Percentiles rank a stretch among this genome's conserved stretches.
Conservation (phyloP, 2,888 invertebrate species). For the Monoplex corrugatus region DNA sequence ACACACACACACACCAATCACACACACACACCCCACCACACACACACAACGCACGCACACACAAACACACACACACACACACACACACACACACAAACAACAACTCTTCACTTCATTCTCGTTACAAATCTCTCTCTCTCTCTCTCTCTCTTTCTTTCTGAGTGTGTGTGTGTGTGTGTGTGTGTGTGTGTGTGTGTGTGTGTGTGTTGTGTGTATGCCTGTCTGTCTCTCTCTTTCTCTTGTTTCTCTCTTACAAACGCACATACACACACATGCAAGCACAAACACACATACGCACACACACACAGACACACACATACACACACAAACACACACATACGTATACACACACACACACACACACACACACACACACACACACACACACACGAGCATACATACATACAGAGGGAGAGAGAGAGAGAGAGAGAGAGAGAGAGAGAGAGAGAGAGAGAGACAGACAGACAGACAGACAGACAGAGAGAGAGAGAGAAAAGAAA, state of each 20-base stretch:
- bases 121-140: background rate
- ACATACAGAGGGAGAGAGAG: too few relatives aligned
- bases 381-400: background rate
- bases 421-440: too few relatives aligned
- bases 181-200: too few relatives aligned
- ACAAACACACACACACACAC: background rate
- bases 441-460: too few relatives aligned
- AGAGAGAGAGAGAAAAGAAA: too few relatives aligned
- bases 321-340: constrained; percentile 8
- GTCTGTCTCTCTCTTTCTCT: too few relatives aligned
- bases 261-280: background rate
- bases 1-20: background rate
- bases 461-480: too few relatives aligned
- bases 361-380: constrained; percentile 19
- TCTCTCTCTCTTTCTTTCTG: background rate
- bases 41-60: background rate
- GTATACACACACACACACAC: constrained; percentile 20
- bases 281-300: background rate
- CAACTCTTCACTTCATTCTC: too few relatives aligned
- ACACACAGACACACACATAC: constrained; percentile 7
- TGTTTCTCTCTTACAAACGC: background rate
- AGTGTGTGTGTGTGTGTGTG: too few relatives aligned
- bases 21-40: too few relatives aligned
- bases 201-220: too few relatives aligned
- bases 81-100: background rate